A percentile compares a stretch with the other conserved stretches of the same genome.
Evolutionary conservation across 2,888 invertebrate species (phyloP).

Genomic region (Hybos culiciformis): DNA sequence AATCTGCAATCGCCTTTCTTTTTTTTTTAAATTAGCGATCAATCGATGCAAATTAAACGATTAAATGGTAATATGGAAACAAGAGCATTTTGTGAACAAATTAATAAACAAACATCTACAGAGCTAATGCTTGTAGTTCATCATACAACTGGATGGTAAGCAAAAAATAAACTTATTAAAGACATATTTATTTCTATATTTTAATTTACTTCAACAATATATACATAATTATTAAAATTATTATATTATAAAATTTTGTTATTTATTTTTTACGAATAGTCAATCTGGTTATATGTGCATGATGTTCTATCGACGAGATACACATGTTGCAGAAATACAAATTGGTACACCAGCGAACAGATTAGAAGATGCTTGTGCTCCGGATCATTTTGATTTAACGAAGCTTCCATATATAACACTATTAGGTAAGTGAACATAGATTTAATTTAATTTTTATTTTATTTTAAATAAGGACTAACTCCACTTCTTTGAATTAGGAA

Average conservation of each 20-base stretch:
- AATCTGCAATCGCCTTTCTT: too few species aligned
- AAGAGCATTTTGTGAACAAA: conserved; percentile 19
- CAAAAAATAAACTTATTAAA: background rate
- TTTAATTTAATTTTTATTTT: too few species aligned
- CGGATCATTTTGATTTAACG: conserved; percentile 57
- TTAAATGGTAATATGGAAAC: conserved; percentile 18
- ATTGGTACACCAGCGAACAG: conserved; percentile 56
- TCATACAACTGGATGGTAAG: conserved; percentile 52
- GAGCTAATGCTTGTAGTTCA: conserved; percentile 44
- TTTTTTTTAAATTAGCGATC: too few species aligned
- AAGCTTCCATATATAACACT: conserved; percentile 63
- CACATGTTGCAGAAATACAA: conserved; percentile 69
- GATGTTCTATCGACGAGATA: conserved; percentile 64
- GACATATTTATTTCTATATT: background rate
- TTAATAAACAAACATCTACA: conserved; percentile 25
- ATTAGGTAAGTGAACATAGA: conserved; percentile 52
- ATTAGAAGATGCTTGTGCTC: conserved; percentile 65
- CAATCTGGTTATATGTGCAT: conserved; percentile 69
- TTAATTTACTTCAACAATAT: background rate
- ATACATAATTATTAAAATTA: background rate
- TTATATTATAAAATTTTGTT: background rate
- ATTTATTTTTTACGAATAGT: conserved; percentile 31
- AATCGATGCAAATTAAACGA: conserved; percentile 19
- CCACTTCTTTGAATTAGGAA: too few species aligned
- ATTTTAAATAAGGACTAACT: too few species aligned